Conservation (phyloP, 2,113 vertebrate genomes). For the Garra rufa region DNA sequence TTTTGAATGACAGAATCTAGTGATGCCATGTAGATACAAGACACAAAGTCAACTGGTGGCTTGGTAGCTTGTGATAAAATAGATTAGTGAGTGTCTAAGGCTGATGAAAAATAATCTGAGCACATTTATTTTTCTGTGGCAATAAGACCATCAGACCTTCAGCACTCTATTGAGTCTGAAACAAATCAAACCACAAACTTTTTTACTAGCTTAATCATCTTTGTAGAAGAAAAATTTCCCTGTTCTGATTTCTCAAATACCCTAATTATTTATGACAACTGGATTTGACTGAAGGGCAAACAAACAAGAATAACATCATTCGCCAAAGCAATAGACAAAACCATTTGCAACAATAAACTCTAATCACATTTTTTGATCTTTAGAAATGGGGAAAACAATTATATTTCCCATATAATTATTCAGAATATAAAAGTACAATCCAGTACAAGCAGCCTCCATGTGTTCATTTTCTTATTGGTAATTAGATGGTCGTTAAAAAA, state of each 20-base stretch:
- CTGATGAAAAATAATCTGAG: conserved; percentile 6
- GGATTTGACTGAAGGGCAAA: neutral
- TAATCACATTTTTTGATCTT: too few species aligned
- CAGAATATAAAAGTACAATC: too few species aligned
- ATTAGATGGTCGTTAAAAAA: neutral
- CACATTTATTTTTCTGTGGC: neutral
- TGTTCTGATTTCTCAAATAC: neutral
- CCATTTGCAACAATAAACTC: too few species aligned
- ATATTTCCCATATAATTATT: too few species aligned
- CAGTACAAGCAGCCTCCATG: too few species aligned
- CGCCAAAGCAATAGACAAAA: neutral
- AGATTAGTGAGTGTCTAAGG: neutral
- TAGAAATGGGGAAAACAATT: too few species aligned
- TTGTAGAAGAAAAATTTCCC: too few species aligned
- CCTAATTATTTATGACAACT: neutral
- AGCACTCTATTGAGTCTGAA: neutral
- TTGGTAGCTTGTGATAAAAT: neutral
- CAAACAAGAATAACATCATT: neutral
- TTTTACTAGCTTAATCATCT: too few species aligned
- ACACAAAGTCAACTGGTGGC: too few species aligned
- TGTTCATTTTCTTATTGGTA: neutral
- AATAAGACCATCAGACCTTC: neutral
- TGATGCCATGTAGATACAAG: too few species aligned
- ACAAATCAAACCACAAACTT: too few species aligned
- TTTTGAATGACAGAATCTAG: too few species aligned